Conservation (phyloP, 1,140 invertebrate genomes). For the Drosophila ambigua region DNA sequence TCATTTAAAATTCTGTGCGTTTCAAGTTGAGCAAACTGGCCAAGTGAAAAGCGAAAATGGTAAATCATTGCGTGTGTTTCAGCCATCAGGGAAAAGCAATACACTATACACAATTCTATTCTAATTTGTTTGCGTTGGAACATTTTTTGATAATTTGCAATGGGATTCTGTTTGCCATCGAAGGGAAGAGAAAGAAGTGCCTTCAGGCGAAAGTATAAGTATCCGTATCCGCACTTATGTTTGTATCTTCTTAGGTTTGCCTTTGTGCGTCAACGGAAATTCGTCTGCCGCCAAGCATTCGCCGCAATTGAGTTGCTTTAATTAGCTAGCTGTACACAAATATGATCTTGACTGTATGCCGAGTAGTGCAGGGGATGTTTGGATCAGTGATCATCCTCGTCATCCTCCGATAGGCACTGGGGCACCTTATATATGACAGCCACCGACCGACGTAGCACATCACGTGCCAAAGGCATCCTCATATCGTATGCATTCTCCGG, state of each 20-base stretch:
- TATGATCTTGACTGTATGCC: constrained; percentile 28
- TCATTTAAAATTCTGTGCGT: constrained; percentile 47
- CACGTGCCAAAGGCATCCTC: constrained; percentile 36
- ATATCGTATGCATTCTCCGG: constrained; percentile 62
- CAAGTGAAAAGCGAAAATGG: constrained; percentile 19
- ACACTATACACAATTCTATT: constrained; percentile 3
- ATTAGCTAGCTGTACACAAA: constrained; percentile 43
- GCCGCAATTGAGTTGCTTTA: constrained; percentile 60
- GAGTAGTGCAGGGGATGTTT: constrained; percentile 6
- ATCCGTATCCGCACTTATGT: constrained; percentile 13
- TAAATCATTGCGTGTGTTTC: constrained; percentile 54
- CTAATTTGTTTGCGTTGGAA: constrained; percentile 40
- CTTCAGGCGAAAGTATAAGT: constrained; percentile 31
- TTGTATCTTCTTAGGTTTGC: constrained; percentile 11
- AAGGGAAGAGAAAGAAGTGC: constrained; percentile 50
- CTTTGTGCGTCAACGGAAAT: constrained; percentile 77
- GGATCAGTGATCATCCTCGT: constrained; percentile 23
- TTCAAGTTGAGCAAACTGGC: constrained; percentile 58
- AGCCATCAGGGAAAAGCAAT: constrained; percentile 31
- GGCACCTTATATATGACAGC: constrained; percentile 1
- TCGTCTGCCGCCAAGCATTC: constrained; percentile 39
- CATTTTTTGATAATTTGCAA: constrained; percentile 58
- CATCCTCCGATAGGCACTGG: constrained; percentile 15
- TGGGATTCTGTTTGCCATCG: constrained; percentile 52
- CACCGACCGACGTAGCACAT: background rate